Conservation (phyloP, 1,140 invertebrate genomes). For the Oncopeltus fasciatus region DNA sequence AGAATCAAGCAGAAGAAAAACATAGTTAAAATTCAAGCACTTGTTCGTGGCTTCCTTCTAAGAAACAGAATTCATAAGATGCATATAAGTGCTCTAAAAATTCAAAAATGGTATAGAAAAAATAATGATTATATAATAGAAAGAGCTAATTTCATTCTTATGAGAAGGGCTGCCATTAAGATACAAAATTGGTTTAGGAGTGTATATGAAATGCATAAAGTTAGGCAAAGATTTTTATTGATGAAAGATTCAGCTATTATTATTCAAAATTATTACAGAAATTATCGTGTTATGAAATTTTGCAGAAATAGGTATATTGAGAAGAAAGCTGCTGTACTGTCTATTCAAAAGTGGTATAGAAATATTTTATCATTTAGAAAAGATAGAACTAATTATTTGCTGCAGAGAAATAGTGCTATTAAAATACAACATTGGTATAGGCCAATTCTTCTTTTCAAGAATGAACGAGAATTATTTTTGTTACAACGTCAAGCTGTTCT, state of each 20-base stretch:
- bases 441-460: neutral
- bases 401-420: conserved; percentile 26
- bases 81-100: neutral
- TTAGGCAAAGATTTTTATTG: neutral
- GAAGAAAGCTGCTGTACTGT: neutral
- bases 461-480: neutral
- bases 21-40: conserved; percentile 15
- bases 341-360: conserved; percentile 18
- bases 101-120: conserved; percentile 2
- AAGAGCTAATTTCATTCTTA: conserved; percentile 28
- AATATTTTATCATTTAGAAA: neutral
- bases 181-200: conserved; percentile 24
- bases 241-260: conserved; percentile 8
- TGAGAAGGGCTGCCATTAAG: conserved; percentile 27
- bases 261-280: conserved; percentile 6
- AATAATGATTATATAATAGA: conserved; percentile 8
- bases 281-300: neutral
- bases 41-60: neutral
- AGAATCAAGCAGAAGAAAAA: conserved; percentile 14
- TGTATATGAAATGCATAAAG: conserved; percentile 11
- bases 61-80: neutral
- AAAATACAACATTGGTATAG: conserved; percentile 16
- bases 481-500: neutral
- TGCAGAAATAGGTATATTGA: neutral
- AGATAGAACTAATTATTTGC: conserved; percentile 25